Base-by-base conservation (phyloP, 2,113 vertebrate species). In the Cyphomyrus plagiostoma region DNA sequence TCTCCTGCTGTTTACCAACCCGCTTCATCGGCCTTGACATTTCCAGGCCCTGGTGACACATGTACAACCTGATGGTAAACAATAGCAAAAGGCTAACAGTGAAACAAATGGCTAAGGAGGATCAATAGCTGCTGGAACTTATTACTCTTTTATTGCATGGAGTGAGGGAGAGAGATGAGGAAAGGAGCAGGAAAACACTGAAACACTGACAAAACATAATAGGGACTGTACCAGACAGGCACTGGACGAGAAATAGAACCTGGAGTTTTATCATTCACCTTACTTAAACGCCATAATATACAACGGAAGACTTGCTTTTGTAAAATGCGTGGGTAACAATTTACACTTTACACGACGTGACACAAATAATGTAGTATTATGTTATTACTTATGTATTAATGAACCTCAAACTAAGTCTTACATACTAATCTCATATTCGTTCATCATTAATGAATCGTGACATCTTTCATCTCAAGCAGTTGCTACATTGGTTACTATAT, bases 11-110 rank as follows among this genome's bases (percentile, higher is more conserved):
- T 87, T 87, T 53, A 53, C 45, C 49, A 4, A 4, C 13, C 45
- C 30, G 50, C 50, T 53, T 48, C 74, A 26, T 87, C 30, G n/a
- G 85, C 49, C 50, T 52, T 87, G 85, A 87, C 85, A 87, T 53
- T 87, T 87, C 85, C 85, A 42, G n/a, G 85, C 50, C n/a, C 11
- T 15, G 23, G 48, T 53, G 50, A n/a, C 26, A 56, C 21, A 49
- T 9, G 50, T 35, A 30, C 30, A 39, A 21, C 26, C 10, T n/a
- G 48, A 15, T 30, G 2, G 85, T 42, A 10, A 87, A 87, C 85
- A 87, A 87, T 23, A n/a, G 48, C 45, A 56, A 50, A 56, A 50
- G 11, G 50, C 5, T 87, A 35, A 56, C 21, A 39, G 85, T 87
- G 35, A 87, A 87, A 56, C 48, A 52, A 86, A 39, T 35, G 50